Evolutionary conservation across 2,888 invertebrate species (phyloP).

Genomic region (Apoda limacodes): DNA sequence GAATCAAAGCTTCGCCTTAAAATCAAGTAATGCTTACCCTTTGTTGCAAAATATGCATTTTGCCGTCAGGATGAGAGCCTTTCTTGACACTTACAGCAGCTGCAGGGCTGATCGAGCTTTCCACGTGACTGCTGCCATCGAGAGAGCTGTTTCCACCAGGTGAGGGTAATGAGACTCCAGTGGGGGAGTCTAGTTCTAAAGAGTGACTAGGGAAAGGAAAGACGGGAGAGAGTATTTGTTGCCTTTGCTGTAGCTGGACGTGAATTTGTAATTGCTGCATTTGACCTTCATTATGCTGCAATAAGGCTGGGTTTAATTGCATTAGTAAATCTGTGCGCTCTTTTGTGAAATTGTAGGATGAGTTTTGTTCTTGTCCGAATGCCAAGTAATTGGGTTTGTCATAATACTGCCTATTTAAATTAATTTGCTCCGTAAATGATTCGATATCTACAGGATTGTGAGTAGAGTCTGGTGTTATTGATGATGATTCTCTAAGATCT

Average conservation of each 20-base stretch:
- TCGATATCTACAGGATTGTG: slow-evolving; percentile 77
- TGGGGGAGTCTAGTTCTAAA: slow-evolving; percentile 80
- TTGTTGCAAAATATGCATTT: slow-evolving; percentile 80
- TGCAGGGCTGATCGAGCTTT: slow-evolving; percentile 73
- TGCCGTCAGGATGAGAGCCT: slow-evolving; percentile 71
- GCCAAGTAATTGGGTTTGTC: slow-evolving; percentile 62
- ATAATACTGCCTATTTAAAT: slow-evolving; percentile 70
- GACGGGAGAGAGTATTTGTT: slow-evolving; percentile 70
- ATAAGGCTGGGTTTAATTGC: slow-evolving; percentile 67
- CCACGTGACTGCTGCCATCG: slow-evolving; percentile 72
- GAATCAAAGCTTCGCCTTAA: slow-evolving; percentile 67
- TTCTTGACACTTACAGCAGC: slow-evolving; percentile 77
- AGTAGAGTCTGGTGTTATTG: slow-evolving; percentile 76
- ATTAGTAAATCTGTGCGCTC: slow-evolving; percentile 72
- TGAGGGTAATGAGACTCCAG: slow-evolving; percentile 82
- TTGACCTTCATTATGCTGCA: slow-evolving; percentile 69
- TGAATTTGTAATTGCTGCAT: slow-evolving; percentile 77
- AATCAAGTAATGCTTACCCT: slow-evolving; percentile 83
- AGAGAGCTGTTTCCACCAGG: slow-evolving; percentile 81
- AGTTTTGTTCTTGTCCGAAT: slow-evolving; percentile 59
- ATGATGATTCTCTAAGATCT: slow-evolving; percentile 78
- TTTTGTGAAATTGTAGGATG: slow-evolving; percentile 72
- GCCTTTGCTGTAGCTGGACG: slow-evolving; percentile 77
- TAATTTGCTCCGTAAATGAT: slow-evolving; percentile 81
- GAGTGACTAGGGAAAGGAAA: slow-evolving; percentile 75